Conservation (phyloP, 2,797 vertebrate genomes). For the Xenentodon cancila region DNA sequence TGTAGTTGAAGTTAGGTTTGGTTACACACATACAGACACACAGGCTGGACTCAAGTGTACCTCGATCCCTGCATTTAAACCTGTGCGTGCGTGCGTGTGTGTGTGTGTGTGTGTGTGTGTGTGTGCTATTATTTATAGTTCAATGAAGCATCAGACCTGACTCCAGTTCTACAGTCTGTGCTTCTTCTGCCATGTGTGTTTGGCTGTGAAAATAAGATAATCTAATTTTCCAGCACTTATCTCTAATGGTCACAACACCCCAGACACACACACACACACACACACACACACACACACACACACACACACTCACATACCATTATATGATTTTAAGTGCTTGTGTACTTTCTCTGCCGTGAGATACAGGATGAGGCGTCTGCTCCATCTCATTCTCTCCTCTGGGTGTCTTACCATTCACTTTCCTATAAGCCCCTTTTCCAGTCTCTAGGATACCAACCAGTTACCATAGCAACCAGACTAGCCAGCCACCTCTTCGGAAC, state of each 20-base stretch:
- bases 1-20: too few relatives aligned
- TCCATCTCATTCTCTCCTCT: constrained; percentile 23
- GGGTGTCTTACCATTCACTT: constrained; percentile 55
- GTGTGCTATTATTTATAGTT: constrained; percentile 63
- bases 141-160: constrained; percentile 31
- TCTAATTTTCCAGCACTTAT: constrained; percentile 62
- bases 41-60: constrained; percentile 20
- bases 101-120: background rate
- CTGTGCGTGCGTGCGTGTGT: constrained; percentile 12
- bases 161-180: constrained; percentile 29
- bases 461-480: constrained; percentile 74
- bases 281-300: too few relatives aligned
- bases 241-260: constrained; percentile 48
- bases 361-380: constrained; percentile 11
- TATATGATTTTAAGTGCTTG: background rate
- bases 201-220: constrained; percentile 64
- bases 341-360: constrained; percentile 1
- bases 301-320: constrained; percentile 2
- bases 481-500: constrained; percentile 53
- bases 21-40: background rate
- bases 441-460: constrained; percentile 76
- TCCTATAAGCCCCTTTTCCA: constrained; percentile 59
- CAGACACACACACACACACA: constrained; percentile 29
- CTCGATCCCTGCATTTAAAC: constrained; percentile 10
- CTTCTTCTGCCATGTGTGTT: constrained; percentile 17